Evolutionary conservation across 1,140 invertebrate species (phyloP), one percentile per base, ranked within the genome.

Genomic region (Theocolax elegans): DNA sequence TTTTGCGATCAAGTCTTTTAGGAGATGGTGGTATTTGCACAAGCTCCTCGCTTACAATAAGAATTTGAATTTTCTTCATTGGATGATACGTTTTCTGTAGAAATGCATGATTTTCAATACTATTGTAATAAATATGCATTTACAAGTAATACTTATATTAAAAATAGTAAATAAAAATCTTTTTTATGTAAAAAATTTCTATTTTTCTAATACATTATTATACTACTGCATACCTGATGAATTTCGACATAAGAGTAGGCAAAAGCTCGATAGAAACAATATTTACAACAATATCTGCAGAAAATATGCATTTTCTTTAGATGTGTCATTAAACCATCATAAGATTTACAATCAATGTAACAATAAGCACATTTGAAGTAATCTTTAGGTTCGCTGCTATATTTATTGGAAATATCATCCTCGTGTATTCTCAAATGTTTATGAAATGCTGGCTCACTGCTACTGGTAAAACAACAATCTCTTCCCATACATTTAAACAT

Each of bases 401-500:
- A 60, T 29, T 42, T 31, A 13, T 15, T 66, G 6, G 9, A 19
- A 4, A 2, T 15, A 10, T 76, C 46, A 1, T 53, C 54, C 4
- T 72, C 71, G 70, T 89, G 88, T 8, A 75, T 35, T 6, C 74
- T 58, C 29, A 86, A 80, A 75, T 91, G 89, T 1, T 73, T 51
- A 1, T 78, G 72, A 64, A 89, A 89, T 0, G 77, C 38, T 0
- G 78, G 66, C 0, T 76, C 54, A 0, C 65, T 72, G 29, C 86
- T 85, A 0, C 86, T 87, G 0, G 85, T 83, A 59, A 83, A 91
- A 15, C 75, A 77, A 75, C 90, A 91, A 17, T 80, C 73, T 15
- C 78, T 79, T 4, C 74, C 79, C 85, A 90, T 90, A 69, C 90
- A 91, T 70, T 90, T 91, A 66, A 87, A 90, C 7, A 90, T 75